Evolutionary conservation across 1,140 invertebrate genomes (phyloP).

Genomic region (Bemisia tabaci): DNA sequence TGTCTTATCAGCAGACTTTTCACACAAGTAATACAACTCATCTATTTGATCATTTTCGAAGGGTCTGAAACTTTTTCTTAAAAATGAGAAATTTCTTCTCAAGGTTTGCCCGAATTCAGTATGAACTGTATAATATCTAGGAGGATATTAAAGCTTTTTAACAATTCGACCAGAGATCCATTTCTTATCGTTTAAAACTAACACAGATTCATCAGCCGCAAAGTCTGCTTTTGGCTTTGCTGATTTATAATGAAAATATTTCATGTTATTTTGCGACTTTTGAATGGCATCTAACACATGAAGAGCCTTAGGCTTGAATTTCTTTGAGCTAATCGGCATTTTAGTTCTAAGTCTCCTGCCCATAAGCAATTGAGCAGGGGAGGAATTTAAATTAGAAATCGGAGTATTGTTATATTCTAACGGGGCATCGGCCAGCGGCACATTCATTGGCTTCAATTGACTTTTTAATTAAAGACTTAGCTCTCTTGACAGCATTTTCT

Average conservation of each 20-base stretch:
- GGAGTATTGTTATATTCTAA: slow-evolving; percentile 12
- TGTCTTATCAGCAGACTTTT: no score
- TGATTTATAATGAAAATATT: background rate
- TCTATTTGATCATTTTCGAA: no score
- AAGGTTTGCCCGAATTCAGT: no score
- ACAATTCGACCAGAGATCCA: background rate
- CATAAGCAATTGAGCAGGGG: slow-evolving; percentile 6
- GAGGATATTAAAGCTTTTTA: no score
- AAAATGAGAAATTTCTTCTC: no score
- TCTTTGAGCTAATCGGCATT: background rate
- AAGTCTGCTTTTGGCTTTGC: background rate
- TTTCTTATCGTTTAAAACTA: background rate
- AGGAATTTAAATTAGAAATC: background rate
- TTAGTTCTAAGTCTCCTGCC: background rate
- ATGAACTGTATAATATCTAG: no score
- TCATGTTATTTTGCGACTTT: background rate
- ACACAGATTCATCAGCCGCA: background rate
- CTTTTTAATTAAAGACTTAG: slow-evolving; percentile 15
- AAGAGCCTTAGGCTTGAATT: background rate
- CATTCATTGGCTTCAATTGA: background rate
- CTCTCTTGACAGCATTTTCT: slow-evolving; percentile 11
- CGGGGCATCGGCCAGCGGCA: background rate
- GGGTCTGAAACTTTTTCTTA: no score
- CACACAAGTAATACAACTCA: no score
- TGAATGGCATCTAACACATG: background rate